Percentiles rank a stretch among this genome's conserved stretches.
phyloP scores from a whole-genome alignment of 2,113 vertebrate species.

The Marmota monax region DNA sequence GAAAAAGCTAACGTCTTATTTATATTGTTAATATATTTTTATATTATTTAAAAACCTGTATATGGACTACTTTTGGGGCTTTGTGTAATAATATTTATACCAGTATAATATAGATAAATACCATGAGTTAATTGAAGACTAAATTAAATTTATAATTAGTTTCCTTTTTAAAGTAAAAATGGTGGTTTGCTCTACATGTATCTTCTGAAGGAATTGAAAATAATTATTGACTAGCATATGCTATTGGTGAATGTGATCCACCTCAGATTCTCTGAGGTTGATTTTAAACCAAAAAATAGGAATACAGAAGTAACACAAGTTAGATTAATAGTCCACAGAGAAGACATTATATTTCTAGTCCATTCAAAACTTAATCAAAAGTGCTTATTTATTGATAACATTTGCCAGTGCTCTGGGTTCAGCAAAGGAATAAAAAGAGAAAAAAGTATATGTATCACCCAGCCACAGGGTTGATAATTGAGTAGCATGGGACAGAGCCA shows the following conservation, averaged over 20 bases:
- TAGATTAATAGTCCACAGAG: neutral
- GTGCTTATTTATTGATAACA: neutral
- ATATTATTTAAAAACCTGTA: neutral
- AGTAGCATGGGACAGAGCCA: neutral
- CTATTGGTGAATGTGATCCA: neutral
- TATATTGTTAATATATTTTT: neutral
- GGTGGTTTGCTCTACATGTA: neutral
- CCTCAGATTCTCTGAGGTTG: slow-evolving; percentile 13
- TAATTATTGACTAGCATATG: neutral
- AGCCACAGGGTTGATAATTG: neutral
- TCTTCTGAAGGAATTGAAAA: neutral
- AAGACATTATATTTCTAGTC: neutral
- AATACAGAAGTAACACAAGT: neutral
- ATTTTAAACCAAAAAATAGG: slow-evolving; percentile 50
- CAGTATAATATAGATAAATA: neutral
- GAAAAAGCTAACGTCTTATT: neutral
- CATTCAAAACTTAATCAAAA: slow-evolving; percentile 21
- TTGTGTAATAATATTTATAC: slow-evolving; percentile 25
- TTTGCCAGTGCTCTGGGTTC: neutral
- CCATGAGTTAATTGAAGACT: neutral
- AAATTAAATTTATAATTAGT: slow-evolving; percentile 39
- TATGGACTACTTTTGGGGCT: neutral
- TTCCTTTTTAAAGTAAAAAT: slow-evolving; percentile 6
- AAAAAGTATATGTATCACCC: neutral
- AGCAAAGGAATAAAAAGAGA: neutral